phyloP scores from a whole-genome alignment of 2,888 invertebrate genomes.

The Epicampocera succincta region DNA sequence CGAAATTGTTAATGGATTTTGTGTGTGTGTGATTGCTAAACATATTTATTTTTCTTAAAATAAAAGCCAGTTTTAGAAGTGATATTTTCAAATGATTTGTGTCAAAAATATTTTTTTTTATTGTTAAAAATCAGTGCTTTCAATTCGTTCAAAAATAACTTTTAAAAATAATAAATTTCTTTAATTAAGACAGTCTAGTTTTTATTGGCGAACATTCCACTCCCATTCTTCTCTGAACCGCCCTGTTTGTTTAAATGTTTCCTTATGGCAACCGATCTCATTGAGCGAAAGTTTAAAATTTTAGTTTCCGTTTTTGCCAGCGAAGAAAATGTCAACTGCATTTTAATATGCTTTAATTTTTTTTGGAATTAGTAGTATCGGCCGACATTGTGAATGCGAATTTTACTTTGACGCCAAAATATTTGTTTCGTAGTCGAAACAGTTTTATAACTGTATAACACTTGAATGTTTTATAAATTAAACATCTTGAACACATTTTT shows the following conservation, averaged over 20 bases:
- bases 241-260: neutral
- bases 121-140: neutral
- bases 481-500: slow-evolving; percentile 9
- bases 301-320: neutral
- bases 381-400: too few relatives aligned
- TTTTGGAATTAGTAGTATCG: slow-evolving; percentile 14
- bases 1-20: slow-evolving; percentile 30
- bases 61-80: neutral
- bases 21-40: neutral
- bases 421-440: too few relatives aligned
- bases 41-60: neutral
- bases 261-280: neutral
- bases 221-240: slow-evolving; percentile 5
- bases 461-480: slow-evolving; percentile 26
- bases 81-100: neutral
- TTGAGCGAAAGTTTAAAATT: slow-evolving; percentile 20
- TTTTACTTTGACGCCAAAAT: too few relatives aligned
- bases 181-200: slow-evolving; percentile 3
- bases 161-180: slow-evolving; percentile 9
- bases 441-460: too few relatives aligned
- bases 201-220: slow-evolving; percentile 22
- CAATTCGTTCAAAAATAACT: neutral
- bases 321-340: slow-evolving; percentile 27
- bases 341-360: slow-evolving; percentile 17
- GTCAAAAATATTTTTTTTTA: neutral